phyloP scores from a whole-genome alignment of 2,113 vertebrate genomes.

The Datnioides undecimradiatus region DNA sequence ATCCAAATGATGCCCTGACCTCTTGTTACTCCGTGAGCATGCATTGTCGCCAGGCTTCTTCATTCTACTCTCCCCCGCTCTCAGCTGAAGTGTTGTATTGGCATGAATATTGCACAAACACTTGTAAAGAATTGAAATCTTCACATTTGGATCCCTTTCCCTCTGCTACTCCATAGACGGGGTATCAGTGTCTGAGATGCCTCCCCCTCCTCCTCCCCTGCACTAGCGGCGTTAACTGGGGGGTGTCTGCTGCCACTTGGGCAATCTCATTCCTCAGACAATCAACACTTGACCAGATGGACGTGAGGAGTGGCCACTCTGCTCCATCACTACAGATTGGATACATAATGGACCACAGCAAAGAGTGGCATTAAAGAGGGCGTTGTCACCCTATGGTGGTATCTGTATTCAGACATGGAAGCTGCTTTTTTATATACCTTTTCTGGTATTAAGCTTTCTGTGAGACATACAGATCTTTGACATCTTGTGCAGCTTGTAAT shows the following conservation, averaged over 20 bases:
- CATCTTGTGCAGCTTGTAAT: conserved; percentile 24
- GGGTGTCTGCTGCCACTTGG: conserved; percentile 22
- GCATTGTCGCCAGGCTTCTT: neutral
- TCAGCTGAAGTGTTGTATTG: neutral
- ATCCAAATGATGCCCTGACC: neutral
- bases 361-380: conserved; percentile 33
- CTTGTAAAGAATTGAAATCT: conserved; percentile 17
- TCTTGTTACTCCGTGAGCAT: neutral
- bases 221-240: conserved; percentile 11
- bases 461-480: conserved; percentile 24
- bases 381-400: conserved; percentile 28
- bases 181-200: conserved; percentile 21
- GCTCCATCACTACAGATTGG: conserved; percentile 58
- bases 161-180: neutral
- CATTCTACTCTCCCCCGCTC: neutral
- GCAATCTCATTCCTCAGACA: conserved; percentile 53
- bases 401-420: conserved; percentile 10
- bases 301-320: conserved; percentile 45
- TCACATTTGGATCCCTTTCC: conserved; percentile 12
- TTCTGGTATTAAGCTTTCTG: conserved; percentile 9
- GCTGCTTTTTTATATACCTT: neutral
- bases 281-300: conserved; percentile 67
- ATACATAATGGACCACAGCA: conserved; percentile 33
- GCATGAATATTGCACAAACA: conserved; percentile 2
- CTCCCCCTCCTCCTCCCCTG: conserved; percentile 9